phyloP scores from a whole-genome alignment of 2,797 vertebrate genomes.

The Pogoniulus pusillus region DNA sequence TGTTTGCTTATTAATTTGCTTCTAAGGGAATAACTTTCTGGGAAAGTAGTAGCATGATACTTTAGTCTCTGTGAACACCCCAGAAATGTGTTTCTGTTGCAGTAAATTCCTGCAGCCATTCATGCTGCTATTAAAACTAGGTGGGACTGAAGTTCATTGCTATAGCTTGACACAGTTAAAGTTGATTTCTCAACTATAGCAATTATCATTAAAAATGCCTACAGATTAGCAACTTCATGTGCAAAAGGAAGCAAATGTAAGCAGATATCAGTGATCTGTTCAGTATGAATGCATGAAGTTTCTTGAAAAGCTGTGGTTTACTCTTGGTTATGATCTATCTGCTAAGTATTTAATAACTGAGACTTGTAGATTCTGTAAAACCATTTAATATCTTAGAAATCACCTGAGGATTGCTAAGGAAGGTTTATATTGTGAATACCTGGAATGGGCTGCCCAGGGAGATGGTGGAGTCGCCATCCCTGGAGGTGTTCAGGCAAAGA shows the following conservation, averaged over 20 bases:
- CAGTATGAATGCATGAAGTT: neutral
- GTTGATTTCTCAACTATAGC: neutral
- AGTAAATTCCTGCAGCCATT: neutral
- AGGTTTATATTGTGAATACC: neutral
- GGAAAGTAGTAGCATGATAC: neutral
- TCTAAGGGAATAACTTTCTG: neutral
- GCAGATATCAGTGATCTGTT: neutral
- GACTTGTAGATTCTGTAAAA: neutral
- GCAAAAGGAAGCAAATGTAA: neutral
- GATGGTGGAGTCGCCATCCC: too few species aligned
- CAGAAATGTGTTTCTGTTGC: neutral
- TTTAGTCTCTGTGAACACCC: neutral
- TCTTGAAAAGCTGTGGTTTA: neutral
- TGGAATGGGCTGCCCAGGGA: too few species aligned
- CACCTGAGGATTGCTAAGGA: neutral
- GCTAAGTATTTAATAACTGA: neutral
- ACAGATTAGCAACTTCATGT: neutral
- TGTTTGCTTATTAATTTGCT: neutral
- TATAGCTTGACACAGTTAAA: neutral
- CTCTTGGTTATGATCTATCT: neutral
- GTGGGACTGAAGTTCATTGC: constrained; percentile 19
- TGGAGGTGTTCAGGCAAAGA: too few species aligned
- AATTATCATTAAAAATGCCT: neutral
- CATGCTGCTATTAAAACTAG: constrained; percentile 2
- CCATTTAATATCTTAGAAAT: neutral